Percentiles rank a stretch among this genome's conserved stretches.
Evolutionary conservation across 2,113 vertebrate genomes (phyloP).

Genomic region (Sitta europaea): DNA sequence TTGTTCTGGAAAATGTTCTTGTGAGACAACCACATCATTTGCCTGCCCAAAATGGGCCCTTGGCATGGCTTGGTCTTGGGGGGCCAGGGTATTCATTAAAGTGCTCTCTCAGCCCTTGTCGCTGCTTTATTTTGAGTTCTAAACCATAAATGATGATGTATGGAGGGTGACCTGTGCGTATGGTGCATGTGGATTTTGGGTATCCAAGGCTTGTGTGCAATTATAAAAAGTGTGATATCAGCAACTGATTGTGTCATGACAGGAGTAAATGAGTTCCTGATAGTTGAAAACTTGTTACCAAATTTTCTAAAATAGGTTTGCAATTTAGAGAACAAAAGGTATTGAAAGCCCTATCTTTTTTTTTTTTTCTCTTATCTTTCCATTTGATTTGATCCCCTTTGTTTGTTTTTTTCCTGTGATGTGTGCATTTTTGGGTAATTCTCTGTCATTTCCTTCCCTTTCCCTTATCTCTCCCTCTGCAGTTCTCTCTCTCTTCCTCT

Average conservation of each 20-base stretch:
- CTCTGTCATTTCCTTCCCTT: conserved; percentile 5
- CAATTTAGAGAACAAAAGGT: conserved; percentile 1
- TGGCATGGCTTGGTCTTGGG: background rate
- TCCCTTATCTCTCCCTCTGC: conserved; percentile 17
- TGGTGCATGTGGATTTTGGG: background rate
- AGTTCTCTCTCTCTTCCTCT: conserved; percentile 18
- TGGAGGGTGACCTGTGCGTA: fast-evolving
- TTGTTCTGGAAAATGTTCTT: background rate
- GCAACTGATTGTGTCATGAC: background rate
- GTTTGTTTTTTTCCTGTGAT: background rate
- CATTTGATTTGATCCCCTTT: background rate
- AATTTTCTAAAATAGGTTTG: background rate
- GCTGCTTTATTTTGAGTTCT: background rate
- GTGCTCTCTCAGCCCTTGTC: background rate
- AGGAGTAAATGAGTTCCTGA: background rate
- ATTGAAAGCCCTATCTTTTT: background rate
- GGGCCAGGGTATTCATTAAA: background rate
- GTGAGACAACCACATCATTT: background rate
- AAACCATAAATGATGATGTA: background rate
- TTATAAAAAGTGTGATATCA: background rate
- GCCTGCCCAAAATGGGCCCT: background rate
- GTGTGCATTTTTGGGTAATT: conserved; percentile 10
- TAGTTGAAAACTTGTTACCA: background rate
- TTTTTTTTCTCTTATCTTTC: background rate
- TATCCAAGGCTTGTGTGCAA: background rate